phyloP scores from a whole-genome alignment of 2,888 invertebrate genomes.

The Apamea epomidion region DNA sequence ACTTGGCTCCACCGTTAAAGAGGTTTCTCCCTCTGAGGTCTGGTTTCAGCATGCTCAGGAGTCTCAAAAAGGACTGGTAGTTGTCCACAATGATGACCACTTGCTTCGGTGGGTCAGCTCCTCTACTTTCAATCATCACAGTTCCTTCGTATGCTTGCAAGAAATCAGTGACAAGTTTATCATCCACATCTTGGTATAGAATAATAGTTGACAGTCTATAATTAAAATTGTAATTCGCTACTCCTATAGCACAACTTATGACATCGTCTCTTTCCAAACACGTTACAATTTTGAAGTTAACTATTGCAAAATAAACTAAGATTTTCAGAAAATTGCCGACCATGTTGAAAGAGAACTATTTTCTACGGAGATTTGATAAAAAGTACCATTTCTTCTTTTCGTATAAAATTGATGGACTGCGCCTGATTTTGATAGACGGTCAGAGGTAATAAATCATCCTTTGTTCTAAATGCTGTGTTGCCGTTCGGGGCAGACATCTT shows the following conservation, averaged over 20 bases:
- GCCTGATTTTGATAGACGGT: constrained; percentile 38
- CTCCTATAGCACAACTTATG: constrained; percentile 71
- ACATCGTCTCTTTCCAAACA: constrained; percentile 62
- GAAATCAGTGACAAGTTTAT: constrained; percentile 72
- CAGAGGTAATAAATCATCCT: constrained; percentile 73
- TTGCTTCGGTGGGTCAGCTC: constrained; percentile 73
- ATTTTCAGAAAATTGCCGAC: constrained; percentile 17
- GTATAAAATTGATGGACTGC: constrained; percentile 20
- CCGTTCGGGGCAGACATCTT: constrained; percentile 59
- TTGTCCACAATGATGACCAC: constrained; percentile 78
- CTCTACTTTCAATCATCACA: constrained; percentile 75
- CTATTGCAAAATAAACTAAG: constrained; percentile 40
- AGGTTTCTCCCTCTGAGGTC: constrained; percentile 79
- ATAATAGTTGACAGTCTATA: constrained; percentile 73
- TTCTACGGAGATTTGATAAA: constrained; percentile 8
- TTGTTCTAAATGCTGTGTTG: constrained; percentile 69
- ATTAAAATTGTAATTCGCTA: constrained; percentile 79
- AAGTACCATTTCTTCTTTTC: constrained; percentile 13
- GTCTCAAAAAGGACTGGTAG: constrained; percentile 75
- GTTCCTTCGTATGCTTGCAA: constrained; percentile 76
- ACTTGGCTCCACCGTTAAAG: constrained; percentile 76
- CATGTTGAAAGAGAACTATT: constrained; percentile 21
- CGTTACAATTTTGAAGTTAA: constrained; percentile 47
- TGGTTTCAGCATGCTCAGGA: constrained; percentile 74
- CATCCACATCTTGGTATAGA: constrained; percentile 74